These are phyloP conservation scores for Anodontia alba DNA, from an alignment of 2,888 invertebrate species.

Conservation along the genomic window DNA sequence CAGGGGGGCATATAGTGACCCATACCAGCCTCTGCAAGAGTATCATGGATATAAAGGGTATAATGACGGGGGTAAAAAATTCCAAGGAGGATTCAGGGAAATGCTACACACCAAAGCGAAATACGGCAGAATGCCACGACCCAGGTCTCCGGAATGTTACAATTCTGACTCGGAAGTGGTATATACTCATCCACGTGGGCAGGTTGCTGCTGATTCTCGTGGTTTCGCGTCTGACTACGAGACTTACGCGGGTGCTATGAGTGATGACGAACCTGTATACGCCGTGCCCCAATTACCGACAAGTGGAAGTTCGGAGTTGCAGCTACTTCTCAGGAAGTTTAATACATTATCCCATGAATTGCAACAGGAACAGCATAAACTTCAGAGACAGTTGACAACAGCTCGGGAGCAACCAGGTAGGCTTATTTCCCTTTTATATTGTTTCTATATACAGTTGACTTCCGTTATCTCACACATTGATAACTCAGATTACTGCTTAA, in stretches of 20 bases:
- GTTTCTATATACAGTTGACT: no score
- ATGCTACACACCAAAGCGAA: conserved; percentile 79
- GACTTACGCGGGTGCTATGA: conserved; percentile 78
- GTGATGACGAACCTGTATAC: conserved; percentile 79
- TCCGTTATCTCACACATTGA: no score
- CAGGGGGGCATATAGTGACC: conserved; percentile 60
- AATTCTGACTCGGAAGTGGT: conserved; percentile 96
- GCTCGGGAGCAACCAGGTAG: conserved; percentile 49
- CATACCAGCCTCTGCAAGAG: conserved; percentile 63
- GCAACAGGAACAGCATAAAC: conserved; percentile 79
- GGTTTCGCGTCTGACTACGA: conserved; percentile 82
- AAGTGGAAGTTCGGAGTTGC: conserved; percentile 80
- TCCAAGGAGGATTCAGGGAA: conserved; percentile 77
- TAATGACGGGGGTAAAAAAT: conserved; percentile 65
- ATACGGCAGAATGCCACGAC: conserved; percentile 82
- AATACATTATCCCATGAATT: conserved; percentile 86
- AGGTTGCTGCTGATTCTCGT: conserved; percentile 68
- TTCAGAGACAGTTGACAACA: conserved; percentile 77
- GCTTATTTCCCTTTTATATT: background rate
- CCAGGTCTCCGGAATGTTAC: conserved; percentile 87
- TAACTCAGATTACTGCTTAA: no score
- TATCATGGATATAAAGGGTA: conserved; percentile 61
- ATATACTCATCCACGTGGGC: conserved; percentile 71
- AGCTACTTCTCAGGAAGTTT: conserved; percentile 82
- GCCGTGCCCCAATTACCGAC: conserved; percentile 79